Evolutionary conservation across 2,113 vertebrate genomes (phyloP).

Genomic region (Vidua macroura): DNA sequence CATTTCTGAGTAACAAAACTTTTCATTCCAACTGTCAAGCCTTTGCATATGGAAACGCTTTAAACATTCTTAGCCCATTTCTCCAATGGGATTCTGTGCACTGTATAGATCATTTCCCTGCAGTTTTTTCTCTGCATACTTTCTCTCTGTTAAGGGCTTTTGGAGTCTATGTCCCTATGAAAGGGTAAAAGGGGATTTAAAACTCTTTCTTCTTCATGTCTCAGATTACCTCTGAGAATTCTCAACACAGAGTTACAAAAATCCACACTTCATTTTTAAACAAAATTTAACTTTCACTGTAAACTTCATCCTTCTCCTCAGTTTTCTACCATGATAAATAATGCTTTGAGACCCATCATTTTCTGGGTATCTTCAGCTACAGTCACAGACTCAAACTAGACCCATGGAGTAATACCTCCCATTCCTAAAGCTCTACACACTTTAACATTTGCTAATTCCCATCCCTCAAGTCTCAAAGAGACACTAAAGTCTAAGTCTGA

Average conservation of each 20-base stretch:
- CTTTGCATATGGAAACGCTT: background rate
- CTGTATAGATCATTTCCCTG: background rate
- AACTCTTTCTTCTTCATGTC: background rate
- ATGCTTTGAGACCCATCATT: accelerated
- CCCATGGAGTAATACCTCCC: background rate
- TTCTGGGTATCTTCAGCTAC: background rate
- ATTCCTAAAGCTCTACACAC: background rate
- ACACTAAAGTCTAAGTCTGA: background rate
- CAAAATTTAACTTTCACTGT: background rate
- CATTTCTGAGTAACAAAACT: background rate
- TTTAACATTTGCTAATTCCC: background rate
- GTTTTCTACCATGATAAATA: background rate
- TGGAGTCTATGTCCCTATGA: background rate
- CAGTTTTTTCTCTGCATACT: background rate
- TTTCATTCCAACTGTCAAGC: background rate
- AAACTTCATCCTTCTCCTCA: background rate
- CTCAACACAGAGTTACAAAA: background rate
- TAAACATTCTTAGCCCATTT: background rate
- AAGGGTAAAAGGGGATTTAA: background rate
- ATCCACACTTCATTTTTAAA: background rate
- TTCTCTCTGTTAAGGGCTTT: background rate
- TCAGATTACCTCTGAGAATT: background rate
- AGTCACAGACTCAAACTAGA: background rate
- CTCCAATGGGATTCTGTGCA: background rate
- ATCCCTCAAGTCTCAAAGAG: background rate